Percentiles rank a stretch among this genome's conserved stretches.
phyloP scores from a whole-genome alignment of 53 echinoderm and acorn worm genomes.

The Zoroaster sp. region DNA sequence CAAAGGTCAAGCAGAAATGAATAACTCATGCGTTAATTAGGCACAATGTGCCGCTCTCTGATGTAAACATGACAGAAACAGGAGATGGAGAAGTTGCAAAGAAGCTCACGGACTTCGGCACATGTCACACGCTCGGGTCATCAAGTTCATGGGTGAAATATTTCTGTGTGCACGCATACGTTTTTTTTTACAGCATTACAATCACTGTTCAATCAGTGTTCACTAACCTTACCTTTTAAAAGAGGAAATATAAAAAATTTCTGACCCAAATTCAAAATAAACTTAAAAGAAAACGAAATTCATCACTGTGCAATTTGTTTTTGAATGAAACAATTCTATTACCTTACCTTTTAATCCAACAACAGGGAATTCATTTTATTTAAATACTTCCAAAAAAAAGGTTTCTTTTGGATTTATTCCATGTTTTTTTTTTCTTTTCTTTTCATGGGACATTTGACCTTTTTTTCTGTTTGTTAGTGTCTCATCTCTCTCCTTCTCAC shows the following conservation, averaged over 20 bases:
- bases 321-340: too few species aligned
- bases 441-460: not conserved
- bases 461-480: not conserved
- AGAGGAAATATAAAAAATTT: too few species aligned
- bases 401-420: not conserved
- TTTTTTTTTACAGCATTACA: too few species aligned
- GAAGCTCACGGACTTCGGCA: not conserved
- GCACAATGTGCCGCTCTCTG: not conserved
- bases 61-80: not conserved
- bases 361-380: too few species aligned
- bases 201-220: too few species aligned
- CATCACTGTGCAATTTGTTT: too few species aligned
- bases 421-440: not conserved
- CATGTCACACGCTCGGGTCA: not conserved
- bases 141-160: not conserved
- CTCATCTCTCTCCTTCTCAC: not conserved
- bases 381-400: not conserved
- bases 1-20: constrained; percentile 15
- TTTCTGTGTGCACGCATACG: too few species aligned
- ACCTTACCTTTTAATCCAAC: too few species aligned
- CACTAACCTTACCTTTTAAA: too few species aligned
- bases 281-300: too few species aligned
- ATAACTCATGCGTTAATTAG: not conserved
- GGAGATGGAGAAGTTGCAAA: not conserved
- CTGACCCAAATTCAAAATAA: too few species aligned